Evolutionary conservation across 2,113 vertebrate species (phyloP), one percentile per base, ranked within the genome.

Genomic region (Pipa parva): DNA sequence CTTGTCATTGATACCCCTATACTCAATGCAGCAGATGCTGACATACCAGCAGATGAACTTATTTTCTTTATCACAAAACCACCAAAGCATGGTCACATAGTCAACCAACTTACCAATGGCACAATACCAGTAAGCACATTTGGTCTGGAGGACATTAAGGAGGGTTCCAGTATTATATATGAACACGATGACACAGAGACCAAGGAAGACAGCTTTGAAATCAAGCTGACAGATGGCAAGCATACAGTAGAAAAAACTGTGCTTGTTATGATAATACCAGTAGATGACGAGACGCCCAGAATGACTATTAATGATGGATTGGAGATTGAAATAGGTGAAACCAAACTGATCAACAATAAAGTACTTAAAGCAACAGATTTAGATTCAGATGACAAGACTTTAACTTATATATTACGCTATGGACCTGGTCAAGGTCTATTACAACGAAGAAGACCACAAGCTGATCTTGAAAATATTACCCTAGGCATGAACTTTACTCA

Each of bases 401-500:
- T 98, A 46, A 88, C 85, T 1, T 98, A 94, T 6, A 51, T 97
- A 39, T 76, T 97, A 71, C 91, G 85, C 33, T 92, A 91, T 0
- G 95, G 92, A 7, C 96, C 95, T 1, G 71, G 75, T 58, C 93
- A 97, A 72, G 96, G 96, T 1, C 78, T 90, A 60, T 65, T 98
- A 60, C 94, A 95, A 72, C 89, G 75, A 79, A 76, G 61, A 57
- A 85, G 76, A 0, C 73, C 77, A 27, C 77, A 67, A 12, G 91
- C 91, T 49, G 67, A 57, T 8, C 57, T 85, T 39, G 87, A 91
- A 73, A 98, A 97, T 65, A 86, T 98, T 45, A 93, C 93, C 0
- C 33, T 91, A 46, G 93, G 93, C 33, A 95, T 92, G 92, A 98
- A 97, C 76, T 96, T 98, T 55, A 97, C 95, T 7, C 96, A 98